Conservation (phyloP, 2,797 vertebrate genomes). For the Propithecus deckenii region DNA sequence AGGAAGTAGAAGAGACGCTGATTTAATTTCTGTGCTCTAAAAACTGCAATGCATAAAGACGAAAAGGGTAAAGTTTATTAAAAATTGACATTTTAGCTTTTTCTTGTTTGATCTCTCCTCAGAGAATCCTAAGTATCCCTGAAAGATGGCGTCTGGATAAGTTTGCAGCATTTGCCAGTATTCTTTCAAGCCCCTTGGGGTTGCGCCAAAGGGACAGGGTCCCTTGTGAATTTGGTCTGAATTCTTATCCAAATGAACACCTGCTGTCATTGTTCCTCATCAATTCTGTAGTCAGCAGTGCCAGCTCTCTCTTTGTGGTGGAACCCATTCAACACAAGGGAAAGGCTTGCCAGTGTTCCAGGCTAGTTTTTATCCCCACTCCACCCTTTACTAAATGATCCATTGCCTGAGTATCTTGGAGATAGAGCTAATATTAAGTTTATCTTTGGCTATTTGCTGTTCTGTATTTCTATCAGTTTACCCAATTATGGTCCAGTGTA, state of each 20-base stretch:
- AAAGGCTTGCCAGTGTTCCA: constrained; percentile 32
- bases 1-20: neutral
- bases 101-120: constrained; percentile 25
- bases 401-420: constrained; percentile 8
- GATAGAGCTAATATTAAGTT: constrained; percentile 4
- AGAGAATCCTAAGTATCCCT: neutral
- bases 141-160: constrained; percentile 32
- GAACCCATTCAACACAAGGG: constrained; percentile 44
- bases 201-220: constrained; percentile 44
- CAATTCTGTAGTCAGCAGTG: constrained; percentile 8
- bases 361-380: neutral
- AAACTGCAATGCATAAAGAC: neutral
- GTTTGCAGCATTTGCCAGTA: neutral
- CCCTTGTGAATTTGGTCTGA: constrained; percentile 38
- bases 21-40: neutral
- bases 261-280: constrained; percentile 65
- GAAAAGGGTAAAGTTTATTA: neutral
- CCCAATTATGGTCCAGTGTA: neutral
- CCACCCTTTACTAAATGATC: neutral
- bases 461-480: neutral
- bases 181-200: constrained; percentile 51
- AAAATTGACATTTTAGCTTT: neutral
- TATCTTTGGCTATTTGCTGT: neutral
- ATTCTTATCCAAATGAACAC: constrained; percentile 77
- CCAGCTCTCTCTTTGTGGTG: constrained; percentile 40